Base-by-base conservation (phyloP, 2,797 vertebrate genomes). In the Sebastolobus altivelis region DNA sequence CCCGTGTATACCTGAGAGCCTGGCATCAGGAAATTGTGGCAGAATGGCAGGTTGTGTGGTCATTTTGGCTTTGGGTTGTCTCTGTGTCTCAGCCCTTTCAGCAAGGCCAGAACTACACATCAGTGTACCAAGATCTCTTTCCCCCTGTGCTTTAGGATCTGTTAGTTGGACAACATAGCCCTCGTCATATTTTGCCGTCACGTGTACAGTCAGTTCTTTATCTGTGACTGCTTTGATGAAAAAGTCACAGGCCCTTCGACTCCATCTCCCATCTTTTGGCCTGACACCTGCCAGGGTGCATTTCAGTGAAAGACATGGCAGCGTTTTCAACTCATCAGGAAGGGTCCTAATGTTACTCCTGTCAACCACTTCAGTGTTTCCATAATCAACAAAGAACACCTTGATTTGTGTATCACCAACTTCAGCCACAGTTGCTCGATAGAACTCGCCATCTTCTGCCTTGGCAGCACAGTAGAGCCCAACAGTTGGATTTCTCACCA, bases 381-480 rank as follows among this genome's bases (percentile, higher is more conserved):
- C 98, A 72, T 93, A 95, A 87, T 99, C 98, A 18, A 98, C 84
- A 81, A 98, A 94, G 75, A 96, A 94, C 29, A 98, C 92, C 37
- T 92, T 93, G 5, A 93, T 75, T 43, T 94, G 88, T 1, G 90
- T 85, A 1, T 95, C 81, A 6, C 81, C 81, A 27, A 96, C 93
- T 72, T 95, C 90, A 77, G 69, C 79, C 79, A 99, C 91, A 43
- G 92, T 35, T 0, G 96, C 97, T 86, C 98, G 95, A 75, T 96
- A 97, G 79, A 97, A 98, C 14, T 90, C 90, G 10, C 94, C 94
- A 70, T 98, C 96, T 2, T 92, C 94, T 84, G 96, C 94, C 77
- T 93, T 95, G 29, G 94, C 97, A 83, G 95, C 97, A 94, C 97
- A 99, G 67, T 97, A 93, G 11, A 96, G 94, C 5, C 97, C 96